These are phyloP conservation scores for Nomada goodeniana DNA, from an alignment of 2,888 invertebrate genomes.

Conservation along the genomic window DNA sequence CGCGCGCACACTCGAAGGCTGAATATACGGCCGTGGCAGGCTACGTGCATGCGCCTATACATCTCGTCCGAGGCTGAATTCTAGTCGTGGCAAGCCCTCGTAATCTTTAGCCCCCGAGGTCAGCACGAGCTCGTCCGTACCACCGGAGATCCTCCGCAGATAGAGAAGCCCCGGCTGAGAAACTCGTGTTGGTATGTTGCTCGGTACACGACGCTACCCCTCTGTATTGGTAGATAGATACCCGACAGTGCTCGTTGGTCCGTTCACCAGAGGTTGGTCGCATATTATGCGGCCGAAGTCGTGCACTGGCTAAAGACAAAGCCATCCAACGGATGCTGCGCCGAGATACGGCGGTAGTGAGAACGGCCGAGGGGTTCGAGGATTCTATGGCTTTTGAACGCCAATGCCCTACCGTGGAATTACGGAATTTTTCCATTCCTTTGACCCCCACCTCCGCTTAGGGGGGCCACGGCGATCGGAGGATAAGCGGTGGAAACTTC, in stretches of 20 bases:
- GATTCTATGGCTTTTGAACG: slow-evolving; percentile 37
- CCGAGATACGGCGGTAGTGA: slow-evolving; percentile 52
- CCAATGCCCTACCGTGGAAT: slow-evolving; percentile 5
- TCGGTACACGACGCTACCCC: slow-evolving; percentile 57
- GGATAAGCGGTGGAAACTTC: slow-evolving; percentile 2
- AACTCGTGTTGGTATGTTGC: slow-evolving; percentile 68
- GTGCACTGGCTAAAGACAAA: slow-evolving; percentile 74
- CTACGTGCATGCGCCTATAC: slow-evolving; percentile 47
- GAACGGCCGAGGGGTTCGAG: slow-evolving; percentile 37
- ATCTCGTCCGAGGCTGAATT: slow-evolving; percentile 71
- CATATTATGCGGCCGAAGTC: slow-evolving; percentile 74
- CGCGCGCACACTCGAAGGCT: slow-evolving; percentile 42
- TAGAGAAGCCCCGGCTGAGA: slow-evolving; percentile 73
- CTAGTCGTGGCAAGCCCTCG: slow-evolving; percentile 78
- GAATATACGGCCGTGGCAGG: slow-evolving; percentile 26
- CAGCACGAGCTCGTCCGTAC: slow-evolving; percentile 75
- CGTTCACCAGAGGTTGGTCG: slow-evolving; percentile 57
- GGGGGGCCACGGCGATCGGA: neutral
- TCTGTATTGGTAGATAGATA: slow-evolving; percentile 66
- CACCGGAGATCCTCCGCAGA: slow-evolving; percentile 71
- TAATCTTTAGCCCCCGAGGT: slow-evolving; percentile 82
- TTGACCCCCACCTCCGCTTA: neutral
- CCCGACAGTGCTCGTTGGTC: slow-evolving; percentile 38
- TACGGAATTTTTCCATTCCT: slow-evolving; percentile 4
- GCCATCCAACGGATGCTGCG: slow-evolving; percentile 60